Percentiles rank a stretch among this genome's conserved stretches.
phyloP scores from a whole-genome alignment of 2,113 vertebrate genomes.

The Campylomormyrus tamandua region DNA sequence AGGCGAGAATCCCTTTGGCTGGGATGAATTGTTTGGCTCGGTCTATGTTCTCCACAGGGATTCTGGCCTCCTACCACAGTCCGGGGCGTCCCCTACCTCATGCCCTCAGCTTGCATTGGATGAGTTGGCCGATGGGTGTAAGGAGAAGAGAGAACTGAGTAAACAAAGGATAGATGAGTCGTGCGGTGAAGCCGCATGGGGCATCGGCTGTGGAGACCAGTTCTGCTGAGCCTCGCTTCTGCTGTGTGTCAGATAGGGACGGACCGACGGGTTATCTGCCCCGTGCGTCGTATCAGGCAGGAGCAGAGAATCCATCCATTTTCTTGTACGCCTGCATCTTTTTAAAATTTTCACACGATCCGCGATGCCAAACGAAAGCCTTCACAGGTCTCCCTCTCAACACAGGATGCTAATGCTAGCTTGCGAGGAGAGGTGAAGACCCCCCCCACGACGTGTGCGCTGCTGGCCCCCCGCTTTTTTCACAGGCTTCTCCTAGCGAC shows the following conservation, averaged over 20 bases:
- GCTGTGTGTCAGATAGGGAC: neutral
- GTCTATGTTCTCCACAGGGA: neutral
- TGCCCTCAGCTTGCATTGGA: neutral
- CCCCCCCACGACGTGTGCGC: neutral
- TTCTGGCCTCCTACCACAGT: neutral
- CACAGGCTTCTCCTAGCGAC: neutral
- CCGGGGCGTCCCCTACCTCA: neutral
- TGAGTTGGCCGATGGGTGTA: neutral
- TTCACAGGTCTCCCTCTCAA: neutral
- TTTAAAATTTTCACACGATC: neutral
- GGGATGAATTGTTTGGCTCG: neutral
- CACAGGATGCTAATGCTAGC: neutral
- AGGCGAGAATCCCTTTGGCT: neutral
- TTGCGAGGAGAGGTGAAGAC: neutral
- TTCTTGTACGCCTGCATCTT: neutral
- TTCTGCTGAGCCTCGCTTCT: neutral
- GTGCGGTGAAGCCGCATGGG: neutral
- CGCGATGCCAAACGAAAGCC: neutral
- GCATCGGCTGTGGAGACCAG: neutral
- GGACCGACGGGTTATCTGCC: neutral
- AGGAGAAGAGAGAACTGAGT: neutral
- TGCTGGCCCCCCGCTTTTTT: neutral
- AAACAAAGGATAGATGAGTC: neutral
- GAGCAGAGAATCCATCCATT: neutral
- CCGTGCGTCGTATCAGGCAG: neutral